Percentiles rank a stretch among this genome's conserved stretches.
These are phyloP conservation scores for Promerops cafer DNA, from an alignment of 2,113 vertebrate species.

Conservation along the genomic window DNA sequence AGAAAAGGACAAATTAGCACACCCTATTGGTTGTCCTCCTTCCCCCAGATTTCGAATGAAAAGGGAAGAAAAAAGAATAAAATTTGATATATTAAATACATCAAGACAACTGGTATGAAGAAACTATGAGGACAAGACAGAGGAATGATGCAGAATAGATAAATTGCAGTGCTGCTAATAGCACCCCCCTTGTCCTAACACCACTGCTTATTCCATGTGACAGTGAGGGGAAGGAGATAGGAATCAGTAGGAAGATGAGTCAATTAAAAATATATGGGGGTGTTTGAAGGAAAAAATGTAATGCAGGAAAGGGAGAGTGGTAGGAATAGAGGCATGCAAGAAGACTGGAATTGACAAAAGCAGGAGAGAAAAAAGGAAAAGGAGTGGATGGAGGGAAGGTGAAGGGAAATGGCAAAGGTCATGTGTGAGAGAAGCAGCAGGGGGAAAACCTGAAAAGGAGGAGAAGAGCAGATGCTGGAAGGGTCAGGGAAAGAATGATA, in stretches of 20 bases:
- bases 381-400: not conserved
- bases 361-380: not conserved
- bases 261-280: not conserved
- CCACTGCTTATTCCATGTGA: not conserved
- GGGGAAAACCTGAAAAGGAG: not conserved
- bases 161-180: not conserved
- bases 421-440: not conserved
- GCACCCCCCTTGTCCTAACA: not conserved
- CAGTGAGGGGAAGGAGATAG: not conserved
- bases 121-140: not conserved
- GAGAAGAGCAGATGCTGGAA: not conserved
- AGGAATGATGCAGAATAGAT: not conserved
- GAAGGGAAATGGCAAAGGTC: not conserved
- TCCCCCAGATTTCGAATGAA: not conserved
- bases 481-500: not conserved
- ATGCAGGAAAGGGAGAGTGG: not conserved
- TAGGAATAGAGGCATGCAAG: not conserved
- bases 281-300: not conserved
- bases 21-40: not conserved
- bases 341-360: not conserved
- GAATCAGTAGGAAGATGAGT: not conserved
- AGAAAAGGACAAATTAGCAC: not conserved
- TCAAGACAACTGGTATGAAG: not conserved
- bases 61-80: not conserved
- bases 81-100: not conserved